Conservation (phyloP, 2,888 invertebrate species). For the Iphiclides podalirius region DNA sequence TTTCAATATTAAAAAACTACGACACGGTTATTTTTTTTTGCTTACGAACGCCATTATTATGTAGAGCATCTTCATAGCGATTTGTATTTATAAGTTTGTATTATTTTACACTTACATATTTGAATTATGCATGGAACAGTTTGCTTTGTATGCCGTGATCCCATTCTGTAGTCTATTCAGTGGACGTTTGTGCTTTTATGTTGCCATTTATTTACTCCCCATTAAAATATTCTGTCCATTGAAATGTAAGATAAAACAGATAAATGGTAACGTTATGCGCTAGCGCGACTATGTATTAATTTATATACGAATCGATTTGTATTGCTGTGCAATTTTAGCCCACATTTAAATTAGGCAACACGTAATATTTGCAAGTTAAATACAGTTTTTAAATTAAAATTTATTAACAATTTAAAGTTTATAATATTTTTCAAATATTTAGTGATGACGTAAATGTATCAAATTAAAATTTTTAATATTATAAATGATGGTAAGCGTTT, state of each 20-base stretch:
- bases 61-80: not conserved
- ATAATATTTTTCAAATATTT: too few relatives aligned
- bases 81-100: conserved; percentile 17
- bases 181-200: conserved; percentile 47
- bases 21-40: too few relatives aligned
- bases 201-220: conserved; percentile 51
- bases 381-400: too few relatives aligned
- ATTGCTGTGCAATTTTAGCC: not conserved
- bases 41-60: too few relatives aligned
- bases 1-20: too few relatives aligned
- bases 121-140: conserved; percentile 41
- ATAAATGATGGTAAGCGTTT: too few relatives aligned
- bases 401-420: too few relatives aligned
- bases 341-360: too few relatives aligned
- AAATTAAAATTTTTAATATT: too few relatives aligned
- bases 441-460: too few relatives aligned
- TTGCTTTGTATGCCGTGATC: conserved; percentile 39
- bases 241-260: conserved; percentile 13
- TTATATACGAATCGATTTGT: conserved; percentile 6
- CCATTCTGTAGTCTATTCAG: conserved; percentile 44
- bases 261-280: conserved; percentile 8
- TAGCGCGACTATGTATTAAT: conserved; percentile 9
- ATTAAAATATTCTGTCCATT: conserved; percentile 25
- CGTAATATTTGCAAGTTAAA: too few relatives aligned
- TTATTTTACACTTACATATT: conserved; percentile 24